Evolutionary conservation across 2,113 vertebrate species (phyloP), one percentile per base, ranked within the genome.

Genomic region (Pipa parva): DNA sequence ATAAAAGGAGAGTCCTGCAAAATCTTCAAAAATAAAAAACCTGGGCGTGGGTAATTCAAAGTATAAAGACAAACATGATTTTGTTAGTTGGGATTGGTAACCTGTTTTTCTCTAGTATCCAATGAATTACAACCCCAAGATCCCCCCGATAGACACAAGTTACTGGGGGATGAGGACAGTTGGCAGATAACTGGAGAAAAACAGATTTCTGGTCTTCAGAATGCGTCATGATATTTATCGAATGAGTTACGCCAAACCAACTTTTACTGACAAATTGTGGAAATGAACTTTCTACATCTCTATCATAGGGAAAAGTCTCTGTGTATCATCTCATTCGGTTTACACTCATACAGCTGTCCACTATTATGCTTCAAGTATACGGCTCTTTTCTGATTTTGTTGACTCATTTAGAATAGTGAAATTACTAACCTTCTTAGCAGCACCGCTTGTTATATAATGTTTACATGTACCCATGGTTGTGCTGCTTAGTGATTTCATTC

Each of bases 401-500:
- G 42, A 42, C 39, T n/a, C 15, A 42, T 45, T 29, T 27, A 10
- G 11, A 55, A 64, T 24, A 49, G 37, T 57, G 36, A 24, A 42
- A 55, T 50, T 27, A 39, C 66, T 45, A 42, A 33, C 33, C 5
- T 61, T 51, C 31, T 45, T 61, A 49, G 57, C 66, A 29, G 58
- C 46, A 54, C 28, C 58, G 42, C 36, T 39, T 28, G 29, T 28
- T n/a, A n/a, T 27, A 17, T 48, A 18, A 51, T 5, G 46, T 51
- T 52, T 37, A 29, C 31, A 45, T 18, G 18, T 52, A 37, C 33
- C 45, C 45, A 67, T 33, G 39, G 45, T 6, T 36, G 31, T 45
- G 76, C 72, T 79, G 75, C 73, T 71, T 68, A 69, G 72, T 78
- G 80, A 83, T 72, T 71, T 71, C 75, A 73, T 80, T 84, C 77